These are phyloP conservation scores for Temnothorax ravouxi DNA, from an alignment of 2,888 invertebrate species.

Conservation along the genomic window DNA sequence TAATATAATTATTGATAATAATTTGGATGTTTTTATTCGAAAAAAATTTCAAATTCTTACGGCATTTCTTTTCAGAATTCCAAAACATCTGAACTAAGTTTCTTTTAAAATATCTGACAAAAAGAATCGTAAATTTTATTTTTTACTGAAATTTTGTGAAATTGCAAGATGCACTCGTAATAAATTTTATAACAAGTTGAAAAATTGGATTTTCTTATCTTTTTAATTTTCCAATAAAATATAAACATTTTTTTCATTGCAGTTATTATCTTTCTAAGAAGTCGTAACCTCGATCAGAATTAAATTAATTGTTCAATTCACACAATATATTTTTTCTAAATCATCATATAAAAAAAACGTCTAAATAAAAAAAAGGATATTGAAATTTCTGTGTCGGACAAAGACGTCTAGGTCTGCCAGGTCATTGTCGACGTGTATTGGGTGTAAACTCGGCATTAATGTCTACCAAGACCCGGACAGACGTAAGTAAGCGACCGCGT, in stretches of 20 bases:
- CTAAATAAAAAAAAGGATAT: neutral
- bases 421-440: neutral
- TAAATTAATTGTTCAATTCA: neutral
- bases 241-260: neutral
- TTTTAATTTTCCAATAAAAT: neutral
- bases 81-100: no score
- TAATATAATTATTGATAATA: no score
- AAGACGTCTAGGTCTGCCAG: neutral
- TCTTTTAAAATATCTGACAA: no score
- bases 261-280: neutral
- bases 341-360: neutral
- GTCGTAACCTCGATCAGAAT: neutral
- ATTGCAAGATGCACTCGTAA: no score
- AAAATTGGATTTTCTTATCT: no score
- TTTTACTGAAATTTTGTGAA: no score
- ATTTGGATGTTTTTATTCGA: no score
- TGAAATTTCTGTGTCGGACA: neutral
- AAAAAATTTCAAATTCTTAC: no score
- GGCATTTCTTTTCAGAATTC: no score
- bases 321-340: neutral
- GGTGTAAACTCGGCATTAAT: constrained; percentile 33
- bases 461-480: constrained; percentile 16
- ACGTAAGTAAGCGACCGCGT: neutral
- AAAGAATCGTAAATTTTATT: no score
- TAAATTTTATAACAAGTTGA: no score